Conservation (phyloP, 1,140 invertebrate species). For the Cotesia typhae region DNA sequence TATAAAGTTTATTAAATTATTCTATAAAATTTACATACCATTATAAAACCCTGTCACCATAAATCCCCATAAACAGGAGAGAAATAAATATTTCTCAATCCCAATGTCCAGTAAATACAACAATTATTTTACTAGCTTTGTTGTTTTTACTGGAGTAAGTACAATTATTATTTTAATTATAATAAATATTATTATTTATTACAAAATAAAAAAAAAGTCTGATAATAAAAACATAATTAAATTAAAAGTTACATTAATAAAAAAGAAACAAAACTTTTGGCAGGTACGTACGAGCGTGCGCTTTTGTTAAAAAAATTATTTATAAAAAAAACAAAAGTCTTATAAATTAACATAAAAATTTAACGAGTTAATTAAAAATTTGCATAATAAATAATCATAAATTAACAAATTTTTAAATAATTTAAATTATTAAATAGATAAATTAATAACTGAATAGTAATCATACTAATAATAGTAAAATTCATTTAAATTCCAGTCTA, state of each 20-base stretch:
- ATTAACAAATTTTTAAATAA: background rate
- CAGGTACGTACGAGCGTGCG: conserved; percentile 61
- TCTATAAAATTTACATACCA: conserved; percentile 14
- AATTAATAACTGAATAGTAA: conserved; percentile 26
- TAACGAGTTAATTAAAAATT: background rate
- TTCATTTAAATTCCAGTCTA: background rate
- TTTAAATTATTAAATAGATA: conserved; percentile 23
- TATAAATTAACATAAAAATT: background rate
- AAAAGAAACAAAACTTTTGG: conserved; percentile 44
- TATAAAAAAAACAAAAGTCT: conserved; percentile 12
- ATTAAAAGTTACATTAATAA: background rate
- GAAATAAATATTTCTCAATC: conserved; percentile 26
- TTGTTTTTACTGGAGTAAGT: background rate
- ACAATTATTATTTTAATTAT: conserved; percentile 14
- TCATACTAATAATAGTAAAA: background rate
- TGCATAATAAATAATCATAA: background rate
- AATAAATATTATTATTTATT: conserved; percentile 7
- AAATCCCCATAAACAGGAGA: conserved; percentile 3
- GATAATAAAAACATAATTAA: background rate
- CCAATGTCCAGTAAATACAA: background rate
- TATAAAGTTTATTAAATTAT: background rate
- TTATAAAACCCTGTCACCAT: conserved; percentile 9
- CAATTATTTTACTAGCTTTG: background rate
- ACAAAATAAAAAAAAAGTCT: background rate
- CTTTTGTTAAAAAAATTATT: conserved; percentile 41